phyloP scores from a whole-genome alignment of 2,113 vertebrate species.

The Dasyprocta punctata region DNA sequence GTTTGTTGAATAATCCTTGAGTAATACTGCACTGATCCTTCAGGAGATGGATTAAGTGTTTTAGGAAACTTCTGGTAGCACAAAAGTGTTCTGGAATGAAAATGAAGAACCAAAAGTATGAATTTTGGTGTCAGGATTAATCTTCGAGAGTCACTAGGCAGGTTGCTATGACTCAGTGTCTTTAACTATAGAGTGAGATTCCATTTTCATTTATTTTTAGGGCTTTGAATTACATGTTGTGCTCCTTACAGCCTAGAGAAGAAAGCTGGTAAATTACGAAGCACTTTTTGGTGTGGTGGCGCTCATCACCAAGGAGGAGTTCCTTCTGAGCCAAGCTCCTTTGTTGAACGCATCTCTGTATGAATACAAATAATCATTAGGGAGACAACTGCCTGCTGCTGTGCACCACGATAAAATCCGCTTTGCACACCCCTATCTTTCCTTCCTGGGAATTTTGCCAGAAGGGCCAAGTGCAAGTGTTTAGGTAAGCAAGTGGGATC shows the following conservation, averaged over 20 bases:
- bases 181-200: conserved; percentile 44
- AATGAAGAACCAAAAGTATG: background rate
- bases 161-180: conserved; percentile 6
- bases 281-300: background rate
- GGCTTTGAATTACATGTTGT: conserved; percentile 48
- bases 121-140: conserved; percentile 4
- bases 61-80: background rate
- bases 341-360: conserved; percentile 60
- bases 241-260: conserved; percentile 40
- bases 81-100: conserved; percentile 14
- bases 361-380: conserved; percentile 76
- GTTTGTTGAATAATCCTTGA: background rate
- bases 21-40: background rate
- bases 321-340: conserved; percentile 45
- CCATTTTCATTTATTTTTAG: conserved; percentile 65
- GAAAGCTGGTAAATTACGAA: conserved; percentile 56
- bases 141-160: background rate
- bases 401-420: conserved; percentile 70
- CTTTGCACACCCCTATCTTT: conserved; percentile 49
- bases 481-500: conserved; percentile 74
- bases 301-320: conserved; percentile 63
- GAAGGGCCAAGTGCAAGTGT: conserved; percentile 43
- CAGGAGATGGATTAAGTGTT: background rate
- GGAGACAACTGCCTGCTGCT: conserved; percentile 78
- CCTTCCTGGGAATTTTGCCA: conserved; percentile 84